These are phyloP conservation scores for Rattus rattus DNA, from an alignment of 2,113 vertebrate genomes.

Conservation along the genomic window DNA sequence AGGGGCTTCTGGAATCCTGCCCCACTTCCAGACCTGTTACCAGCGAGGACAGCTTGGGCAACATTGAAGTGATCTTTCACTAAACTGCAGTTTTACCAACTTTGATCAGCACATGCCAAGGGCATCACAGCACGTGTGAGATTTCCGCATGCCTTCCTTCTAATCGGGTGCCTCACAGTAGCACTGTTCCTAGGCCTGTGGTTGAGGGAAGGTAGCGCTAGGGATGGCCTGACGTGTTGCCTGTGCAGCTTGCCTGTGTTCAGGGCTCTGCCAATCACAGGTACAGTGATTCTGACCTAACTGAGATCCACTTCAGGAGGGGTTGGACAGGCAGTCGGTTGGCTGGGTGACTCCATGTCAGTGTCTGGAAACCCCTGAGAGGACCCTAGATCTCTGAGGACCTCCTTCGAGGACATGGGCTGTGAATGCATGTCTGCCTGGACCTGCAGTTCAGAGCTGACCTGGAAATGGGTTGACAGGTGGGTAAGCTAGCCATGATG, in stretches of 20 bases:
- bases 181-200: rapidly evolving
- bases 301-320: not conserved
- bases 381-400: not conserved
- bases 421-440: not conserved
- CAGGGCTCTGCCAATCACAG: not conserved
- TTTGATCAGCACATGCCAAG: not conserved
- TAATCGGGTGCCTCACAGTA: not conserved
- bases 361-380: not conserved
- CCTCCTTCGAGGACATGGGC: not conserved
- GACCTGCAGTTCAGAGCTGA: not conserved
- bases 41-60: not conserved
- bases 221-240: rapidly evolving
- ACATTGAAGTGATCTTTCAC: not conserved
- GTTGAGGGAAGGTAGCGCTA: not conserved
- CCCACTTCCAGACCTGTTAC: not conserved
- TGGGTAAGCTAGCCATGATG: not conserved
- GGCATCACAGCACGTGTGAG: not conserved
- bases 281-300: not conserved
- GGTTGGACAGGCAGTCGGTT: not conserved
- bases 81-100: slow-evolving; percentile 14
- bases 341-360: not conserved
- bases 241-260: not conserved
- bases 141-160: not conserved
- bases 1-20: not conserved
- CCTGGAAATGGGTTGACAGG: not conserved